Evolutionary conservation across 2,113 vertebrate species (phyloP).

Genomic region (Passer domesticus): DNA sequence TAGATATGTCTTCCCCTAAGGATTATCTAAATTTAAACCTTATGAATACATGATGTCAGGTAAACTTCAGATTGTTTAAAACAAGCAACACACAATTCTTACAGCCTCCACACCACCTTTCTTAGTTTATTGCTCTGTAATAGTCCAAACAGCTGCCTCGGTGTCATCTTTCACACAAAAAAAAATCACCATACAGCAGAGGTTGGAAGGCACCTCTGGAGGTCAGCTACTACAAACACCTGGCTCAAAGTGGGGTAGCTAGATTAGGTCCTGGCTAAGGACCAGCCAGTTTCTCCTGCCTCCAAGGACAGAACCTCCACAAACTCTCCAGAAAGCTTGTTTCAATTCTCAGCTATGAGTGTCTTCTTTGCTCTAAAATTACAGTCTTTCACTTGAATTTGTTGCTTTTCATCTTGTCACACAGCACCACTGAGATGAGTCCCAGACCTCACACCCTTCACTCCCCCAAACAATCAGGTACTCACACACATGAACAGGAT

Average conservation of each 20-base stretch:
- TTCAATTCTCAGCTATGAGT: not conserved
- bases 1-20: not conserved
- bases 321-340: not conserved
- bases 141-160: not conserved
- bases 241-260: not conserved
- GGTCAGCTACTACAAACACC: not conserved
- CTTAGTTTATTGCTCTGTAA: accelerated
- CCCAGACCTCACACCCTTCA: not conserved
- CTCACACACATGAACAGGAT: not conserved
- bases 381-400: not conserved
- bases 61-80: not conserved
- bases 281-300: not conserved
- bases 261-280: not conserved
- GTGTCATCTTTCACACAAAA: not conserved
- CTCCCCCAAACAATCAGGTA: not conserved
- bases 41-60: not conserved
- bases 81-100: not conserved
- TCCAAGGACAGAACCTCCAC: not conserved
- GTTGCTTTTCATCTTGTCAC: not conserved
- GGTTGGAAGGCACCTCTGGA: not conserved
- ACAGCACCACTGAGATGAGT: not conserved
- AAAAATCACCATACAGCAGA: not conserved
- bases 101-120: not conserved
- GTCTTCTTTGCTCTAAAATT: not conserved
- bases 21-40: not conserved